Percentiles rank a stretch among this genome's conserved stretches.
These are phyloP conservation scores for Eucidaris tribuloides DNA, from an alignment of 35 echinoderm and acorn worm genomes.

Conservation along the genomic window DNA sequence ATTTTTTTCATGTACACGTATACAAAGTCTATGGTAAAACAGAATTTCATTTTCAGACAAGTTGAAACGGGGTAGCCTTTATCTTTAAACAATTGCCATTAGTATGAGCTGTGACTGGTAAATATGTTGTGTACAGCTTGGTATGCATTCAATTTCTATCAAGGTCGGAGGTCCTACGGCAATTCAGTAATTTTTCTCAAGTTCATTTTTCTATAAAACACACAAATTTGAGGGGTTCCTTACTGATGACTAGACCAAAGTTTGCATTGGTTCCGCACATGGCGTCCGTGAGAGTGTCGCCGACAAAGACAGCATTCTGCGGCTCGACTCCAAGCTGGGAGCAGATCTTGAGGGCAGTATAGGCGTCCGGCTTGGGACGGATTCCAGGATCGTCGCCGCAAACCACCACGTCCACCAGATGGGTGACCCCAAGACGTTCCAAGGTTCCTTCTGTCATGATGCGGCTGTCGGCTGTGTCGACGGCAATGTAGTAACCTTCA, in stretches of 20 bases:
- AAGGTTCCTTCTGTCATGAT: conserved; percentile 34
- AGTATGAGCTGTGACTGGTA: no score
- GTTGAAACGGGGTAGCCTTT: no score
- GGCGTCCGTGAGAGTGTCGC: conserved; percentile 56
- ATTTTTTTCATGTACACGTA: no score
- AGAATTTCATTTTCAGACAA: no score
- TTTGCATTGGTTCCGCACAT: conserved; percentile 40
- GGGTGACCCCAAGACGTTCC: neutral
- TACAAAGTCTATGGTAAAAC: no score
- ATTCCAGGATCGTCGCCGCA: conserved; percentile 48
- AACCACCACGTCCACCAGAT: conserved; percentile 53
- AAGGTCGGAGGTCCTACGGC: no score
- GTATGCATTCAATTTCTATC: no score
- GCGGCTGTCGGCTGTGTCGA: conserved; percentile 58
- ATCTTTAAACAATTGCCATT: no score
- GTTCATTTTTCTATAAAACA: no score
- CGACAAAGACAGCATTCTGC: conserved; percentile 42
- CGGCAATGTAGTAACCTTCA: conserved; percentile 29
- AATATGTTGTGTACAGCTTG: no score
- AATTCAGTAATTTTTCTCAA: no score
- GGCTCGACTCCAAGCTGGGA: conserved; percentile 19
- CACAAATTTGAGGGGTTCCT: no score
- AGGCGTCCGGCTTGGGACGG: conserved; percentile 43
- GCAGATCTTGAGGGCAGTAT: conserved; percentile 43
- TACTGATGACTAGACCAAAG: conserved; percentile 46